phyloP scores from a whole-genome alignment of 2,888 invertebrate species.

The Parnassius apollo region DNA sequence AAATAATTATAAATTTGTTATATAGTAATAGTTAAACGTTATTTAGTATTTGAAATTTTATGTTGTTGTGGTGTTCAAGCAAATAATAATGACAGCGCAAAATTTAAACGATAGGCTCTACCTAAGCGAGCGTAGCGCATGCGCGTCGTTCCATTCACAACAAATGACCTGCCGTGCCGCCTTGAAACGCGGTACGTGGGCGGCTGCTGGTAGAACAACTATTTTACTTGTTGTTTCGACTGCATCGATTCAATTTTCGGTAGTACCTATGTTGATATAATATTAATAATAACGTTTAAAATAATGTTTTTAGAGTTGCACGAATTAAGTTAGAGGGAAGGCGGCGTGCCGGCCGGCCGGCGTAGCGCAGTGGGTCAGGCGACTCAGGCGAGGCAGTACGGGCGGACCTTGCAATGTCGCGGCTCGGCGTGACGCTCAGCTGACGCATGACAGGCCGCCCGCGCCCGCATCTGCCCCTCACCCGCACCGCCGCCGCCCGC shows the following conservation, averaged over 20 bases:
- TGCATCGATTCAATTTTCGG: slow-evolving; percentile 1
- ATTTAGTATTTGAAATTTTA: too few species aligned
- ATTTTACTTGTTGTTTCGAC: background rate
- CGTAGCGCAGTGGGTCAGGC: slow-evolving; percentile 69
- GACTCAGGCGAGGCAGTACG: slow-evolving; percentile 65
- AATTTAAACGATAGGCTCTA: slow-evolving; percentile 41
- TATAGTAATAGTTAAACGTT: too few species aligned
- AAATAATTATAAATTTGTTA: too few species aligned
- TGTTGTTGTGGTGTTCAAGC: background rate
- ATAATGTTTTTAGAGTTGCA: slow-evolving; percentile 6
- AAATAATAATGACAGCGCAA: slow-evolving; percentile 33
- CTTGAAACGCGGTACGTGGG: slow-evolving; percentile 29
- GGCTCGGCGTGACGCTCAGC: slow-evolving; percentile 82
- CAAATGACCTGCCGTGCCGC: slow-evolving; percentile 45
- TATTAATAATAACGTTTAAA: background rate
- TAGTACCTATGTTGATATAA: background rate
- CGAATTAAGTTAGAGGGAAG: slow-evolving; percentile 6
- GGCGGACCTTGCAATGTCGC: slow-evolving; percentile 83
- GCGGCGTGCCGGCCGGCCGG: slow-evolving; percentile 39
- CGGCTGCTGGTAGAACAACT: slow-evolving; percentile 22
- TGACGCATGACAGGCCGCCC: slow-evolving; percentile 67
- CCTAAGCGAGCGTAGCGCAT: slow-evolving; percentile 44
- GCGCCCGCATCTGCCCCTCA: slow-evolving; percentile 71
- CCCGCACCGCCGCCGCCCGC: slow-evolving; percentile 52
- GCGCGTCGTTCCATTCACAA: slow-evolving; percentile 56